Evolutionary conservation across 2,797 vertebrate species (phyloP).

Genomic region (Tapera naevia): DNA sequence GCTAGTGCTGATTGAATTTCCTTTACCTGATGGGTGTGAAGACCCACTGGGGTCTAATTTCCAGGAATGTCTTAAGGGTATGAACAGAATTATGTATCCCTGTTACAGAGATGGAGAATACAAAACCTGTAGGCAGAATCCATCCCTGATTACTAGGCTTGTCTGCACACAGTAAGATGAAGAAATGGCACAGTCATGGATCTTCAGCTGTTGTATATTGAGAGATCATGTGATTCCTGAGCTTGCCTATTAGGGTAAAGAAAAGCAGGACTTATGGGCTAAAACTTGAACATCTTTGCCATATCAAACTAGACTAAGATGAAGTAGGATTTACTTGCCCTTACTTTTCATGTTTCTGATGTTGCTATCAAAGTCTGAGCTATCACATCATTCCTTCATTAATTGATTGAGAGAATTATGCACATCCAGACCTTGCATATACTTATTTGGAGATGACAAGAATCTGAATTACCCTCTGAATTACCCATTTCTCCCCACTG

Average conservation of each 20-base stretch:
- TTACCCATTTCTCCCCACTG: neutral
- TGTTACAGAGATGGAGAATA: neutral
- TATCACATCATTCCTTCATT: neutral
- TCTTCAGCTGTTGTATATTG: neutral
- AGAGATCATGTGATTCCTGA: neutral
- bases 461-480: neutral
- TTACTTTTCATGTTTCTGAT: neutral
- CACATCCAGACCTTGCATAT: neutral
- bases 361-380: neutral
- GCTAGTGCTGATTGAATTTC: neutral
- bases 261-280: neutral
- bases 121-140: neutral
- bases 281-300: neutral
- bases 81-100: neutral
- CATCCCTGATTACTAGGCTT: neutral
- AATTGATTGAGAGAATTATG: neutral
- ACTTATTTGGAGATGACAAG: neutral
- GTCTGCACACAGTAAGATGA: neutral
- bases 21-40: constrained; percentile 27
- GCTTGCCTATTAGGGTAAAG: neutral
- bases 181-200: neutral
- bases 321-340: neutral
- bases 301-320: neutral
- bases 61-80: neutral
- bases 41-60: neutral